Conservation (phyloP, 2,888 invertebrate genomes). For the Eupithecia dodoneata region DNA sequence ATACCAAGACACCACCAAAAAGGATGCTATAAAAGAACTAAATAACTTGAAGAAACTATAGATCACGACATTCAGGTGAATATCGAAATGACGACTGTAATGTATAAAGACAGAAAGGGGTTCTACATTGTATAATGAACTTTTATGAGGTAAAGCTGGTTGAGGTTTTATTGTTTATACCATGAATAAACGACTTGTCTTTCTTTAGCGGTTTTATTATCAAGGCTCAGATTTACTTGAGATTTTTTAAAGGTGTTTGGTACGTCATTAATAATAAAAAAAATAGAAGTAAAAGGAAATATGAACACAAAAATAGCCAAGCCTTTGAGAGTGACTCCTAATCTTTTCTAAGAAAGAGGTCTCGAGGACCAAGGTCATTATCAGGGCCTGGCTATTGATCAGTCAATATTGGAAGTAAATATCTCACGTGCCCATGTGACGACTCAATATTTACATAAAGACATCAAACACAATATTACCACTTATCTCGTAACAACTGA, state of each 20-base stretch:
- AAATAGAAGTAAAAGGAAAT: background rate
- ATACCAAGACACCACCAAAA: conserved; percentile 41
- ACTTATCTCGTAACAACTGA: conserved; percentile 79
- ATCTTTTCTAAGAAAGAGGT: conserved; percentile 59
- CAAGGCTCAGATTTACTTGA: conserved; percentile 19
- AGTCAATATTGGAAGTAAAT: conserved; percentile 79
- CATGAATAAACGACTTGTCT: conserved; percentile 20
- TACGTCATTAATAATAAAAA: background rate
- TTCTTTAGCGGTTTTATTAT: conserved; percentile 25
- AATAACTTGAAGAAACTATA: conserved; percentile 13
- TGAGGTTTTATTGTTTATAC: conserved; percentile 24
- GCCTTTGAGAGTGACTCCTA: conserved; percentile 35
- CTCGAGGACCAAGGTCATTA: conserved; percentile 68
- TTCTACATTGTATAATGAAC: conserved; percentile 27
- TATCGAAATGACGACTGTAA: conserved; percentile 12
- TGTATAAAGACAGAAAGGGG: conserved; percentile 19
- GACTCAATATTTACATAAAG: conserved; percentile 77
- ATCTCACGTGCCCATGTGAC: conserved; percentile 78
- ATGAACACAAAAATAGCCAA: background rate
- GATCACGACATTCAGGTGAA: background rate
- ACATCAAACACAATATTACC: conserved; percentile 81
- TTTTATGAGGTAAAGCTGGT: conserved; percentile 30
- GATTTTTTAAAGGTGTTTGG: conserved; percentile 18
- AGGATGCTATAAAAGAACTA: conserved; percentile 1
- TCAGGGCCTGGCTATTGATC: conserved; percentile 71